Base-by-base conservation (phyloP, 2,797 vertebrate species). In the Acanthiza pusilla region DNA sequence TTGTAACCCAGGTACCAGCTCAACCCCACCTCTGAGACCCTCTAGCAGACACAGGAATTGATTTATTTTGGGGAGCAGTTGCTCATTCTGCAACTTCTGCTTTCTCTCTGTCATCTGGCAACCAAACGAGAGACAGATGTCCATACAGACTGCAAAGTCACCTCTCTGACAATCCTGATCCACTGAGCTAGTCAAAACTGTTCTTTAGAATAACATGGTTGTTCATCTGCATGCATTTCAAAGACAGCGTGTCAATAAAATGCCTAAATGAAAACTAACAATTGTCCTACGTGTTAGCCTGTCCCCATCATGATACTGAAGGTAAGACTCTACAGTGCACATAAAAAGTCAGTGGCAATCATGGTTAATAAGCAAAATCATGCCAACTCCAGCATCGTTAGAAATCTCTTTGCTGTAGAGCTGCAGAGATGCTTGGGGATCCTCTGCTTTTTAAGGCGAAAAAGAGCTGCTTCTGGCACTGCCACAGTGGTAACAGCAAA, bases 71-170 rank as follows among this genome's bases (percentile, higher is more conserved):
- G 71, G 40, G 60, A 94, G 57, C 3, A 5, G 55, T 86, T 93
- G 76, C 67, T 86, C 93, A 57, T 94, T 87, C 78, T 93, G 80
- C 78, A 77, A 77, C 84, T 95, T 95, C 77, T 57, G 91, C 81
- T 85, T 94, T 89, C 63, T 45, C 47, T 7, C 47, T 32, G 18
- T 66, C 78, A 66, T 62, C 75, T 79, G 51, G 66, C 67, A 57
- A 42, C 47, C 19, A 26, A 85, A 77, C 2, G 2, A 66, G 73
- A 75, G 62, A 66, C 89, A 93, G 89, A 36, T 9, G 11, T 70
- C 57, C 73, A 57, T 1, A 2, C 16, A 62, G 66, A 58, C 70
- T 60, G 66, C 73, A 90, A 75, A 89, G 91, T 73, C 40, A 42
- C 60, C 54, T 47, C 78, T 47, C 58, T 61, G 45, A 42, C 74